Evolutionary conservation across 2,888 invertebrate species (phyloP).

Genomic region (Scaptomyza cyrtandrae): DNA sequence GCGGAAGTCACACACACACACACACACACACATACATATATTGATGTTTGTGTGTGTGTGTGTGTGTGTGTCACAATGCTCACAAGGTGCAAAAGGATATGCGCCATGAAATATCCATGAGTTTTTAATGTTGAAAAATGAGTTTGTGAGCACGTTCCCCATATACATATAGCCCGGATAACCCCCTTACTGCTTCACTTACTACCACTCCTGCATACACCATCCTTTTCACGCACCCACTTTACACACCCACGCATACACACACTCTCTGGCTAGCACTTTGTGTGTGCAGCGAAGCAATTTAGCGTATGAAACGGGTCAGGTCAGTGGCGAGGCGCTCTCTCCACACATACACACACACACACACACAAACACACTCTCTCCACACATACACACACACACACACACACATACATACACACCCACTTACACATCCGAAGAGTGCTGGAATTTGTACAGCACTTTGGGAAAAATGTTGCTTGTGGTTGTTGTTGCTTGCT

Average conservation of each 20-base stretch:
- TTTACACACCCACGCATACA: not conserved
- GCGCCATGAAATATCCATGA: conserved; percentile 68
- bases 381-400: not conserved
- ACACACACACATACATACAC: not conserved
- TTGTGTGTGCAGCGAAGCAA: conserved; percentile 73
- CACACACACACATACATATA: conserved; percentile 3
- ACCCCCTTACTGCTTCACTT: conserved; percentile 19
- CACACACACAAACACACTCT: not conserved
- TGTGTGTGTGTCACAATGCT: conserved; percentile 48
- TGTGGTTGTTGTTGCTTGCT: not conserved
- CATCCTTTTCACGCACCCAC: too few species aligned
- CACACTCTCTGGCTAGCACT: conserved; percentile 35
- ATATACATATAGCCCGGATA: conserved; percentile 23
- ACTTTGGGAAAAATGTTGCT: conserved; percentile 56
- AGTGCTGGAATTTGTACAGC: conserved; percentile 62
- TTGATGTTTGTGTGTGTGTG: not conserved
- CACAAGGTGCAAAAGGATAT: conserved; percentile 69
- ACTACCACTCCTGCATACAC: not conserved
- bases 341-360: conserved; percentile 2
- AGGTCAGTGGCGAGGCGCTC: conserved; percentile 59
- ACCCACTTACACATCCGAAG: conserved; percentile 1
- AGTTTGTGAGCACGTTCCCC: conserved; percentile 62
- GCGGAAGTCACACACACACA: conserved; percentile 35
- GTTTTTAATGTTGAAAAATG: conserved; percentile 78
- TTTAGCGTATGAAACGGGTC: conserved; percentile 79